Evolutionary conservation across 2,888 invertebrate genomes (phyloP).

Genomic region (Rotaria sp.): DNA sequence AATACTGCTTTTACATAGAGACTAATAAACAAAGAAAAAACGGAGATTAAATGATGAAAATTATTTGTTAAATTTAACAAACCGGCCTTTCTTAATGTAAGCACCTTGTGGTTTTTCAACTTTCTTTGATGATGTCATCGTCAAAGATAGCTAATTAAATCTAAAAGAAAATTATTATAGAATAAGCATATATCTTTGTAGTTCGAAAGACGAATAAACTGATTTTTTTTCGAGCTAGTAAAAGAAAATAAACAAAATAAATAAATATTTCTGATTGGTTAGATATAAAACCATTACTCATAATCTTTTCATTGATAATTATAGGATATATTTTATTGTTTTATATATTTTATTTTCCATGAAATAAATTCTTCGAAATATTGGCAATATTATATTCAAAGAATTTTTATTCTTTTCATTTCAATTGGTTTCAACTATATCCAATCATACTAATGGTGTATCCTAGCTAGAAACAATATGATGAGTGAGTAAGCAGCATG

Average conservation of each 20-base stretch:
- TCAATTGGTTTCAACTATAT: too few relatives aligned
- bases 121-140: background rate
- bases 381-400: background rate
- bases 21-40: background rate
- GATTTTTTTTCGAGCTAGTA: background rate
- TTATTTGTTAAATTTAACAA: background rate
- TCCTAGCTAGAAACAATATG: too few relatives aligned
- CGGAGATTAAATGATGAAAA: background rate
- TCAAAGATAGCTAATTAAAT: background rate
- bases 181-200: background rate
- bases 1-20: conserved; percentile 92
- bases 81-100: background rate
- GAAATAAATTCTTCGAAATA: background rate
- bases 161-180: background rate
- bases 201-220: background rate
- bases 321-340: background rate
- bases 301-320: background rate
- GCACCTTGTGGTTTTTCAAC: background rate
- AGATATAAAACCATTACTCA: background rate
- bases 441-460: too few relatives aligned
- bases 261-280: background rate
- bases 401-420: too few relatives aligned
- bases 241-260: conserved; percentile 9
- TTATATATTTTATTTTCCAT: background rate
- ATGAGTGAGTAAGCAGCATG: too few relatives aligned